Base-by-base conservation (phyloP, 2,113 vertebrate species). In the Tupaia chinensis region DNA sequence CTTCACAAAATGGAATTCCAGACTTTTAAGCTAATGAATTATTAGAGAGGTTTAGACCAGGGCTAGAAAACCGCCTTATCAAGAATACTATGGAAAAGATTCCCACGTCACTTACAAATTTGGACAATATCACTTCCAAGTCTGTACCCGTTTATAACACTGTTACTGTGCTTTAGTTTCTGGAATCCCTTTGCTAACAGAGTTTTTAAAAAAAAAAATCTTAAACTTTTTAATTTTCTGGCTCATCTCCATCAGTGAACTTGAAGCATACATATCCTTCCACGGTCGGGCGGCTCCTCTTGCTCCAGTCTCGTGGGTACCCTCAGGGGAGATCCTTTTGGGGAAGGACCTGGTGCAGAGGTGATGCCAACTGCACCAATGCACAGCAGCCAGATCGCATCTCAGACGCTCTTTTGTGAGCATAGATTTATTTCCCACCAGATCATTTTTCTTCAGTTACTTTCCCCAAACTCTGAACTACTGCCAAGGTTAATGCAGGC, bases 401-500 rank as follows among this genome's bases (percentile, higher is more conserved):
- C 74, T 69, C 79, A 97, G 78, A 89, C 90, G 60, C 66, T 94
- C 10, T 54, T 92, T 56, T 95, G 61, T 77, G 60, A 95, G 34
- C 73, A 86, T 11, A 58, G 91, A 93, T 82, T 92, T 88, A 94
- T 72, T 81, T 63, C 34, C 63, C 10, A 19, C 13, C 87, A 95
- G 83, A 72, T 70, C 65, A 79, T 87, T 93, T 90, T 81, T 87
- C 19, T 74, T 93, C 63, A 2, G 12, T 95, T 94, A 63, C 54
- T 82, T 87, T 89, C 69, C 82, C 60, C 54, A 93, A 96, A 82
- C 73, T 84, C 80, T 93, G 73, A 94, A 27, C 15, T 86, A 70
- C 68, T 89, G 65, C 95, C 94, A 96, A 94, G 96, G 97, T 96
- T 97, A 97, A 97, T 88, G 60, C 53, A 87, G 87, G 93, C 76